Percentiles rank a stretch among this genome's conserved stretches.
These are phyloP conservation scores for Luperina nickerlii DNA, from an alignment of 2,888 invertebrate species.

Conservation along the genomic window DNA sequence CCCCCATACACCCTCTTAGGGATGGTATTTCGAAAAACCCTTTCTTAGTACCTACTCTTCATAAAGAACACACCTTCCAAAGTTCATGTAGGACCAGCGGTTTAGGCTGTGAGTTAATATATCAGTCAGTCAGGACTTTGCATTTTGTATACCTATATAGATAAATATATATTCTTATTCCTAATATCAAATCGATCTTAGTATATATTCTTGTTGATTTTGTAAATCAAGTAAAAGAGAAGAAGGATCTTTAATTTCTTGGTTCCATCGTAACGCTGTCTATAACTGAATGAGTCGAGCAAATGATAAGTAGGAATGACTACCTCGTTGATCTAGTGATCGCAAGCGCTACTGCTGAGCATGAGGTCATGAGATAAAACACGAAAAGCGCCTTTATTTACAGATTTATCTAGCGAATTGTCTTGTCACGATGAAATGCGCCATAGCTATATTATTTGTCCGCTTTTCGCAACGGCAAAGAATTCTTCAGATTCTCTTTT, in stretches of 20 bases:
- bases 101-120: too few relatives aligned
- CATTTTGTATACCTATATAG: too few relatives aligned
- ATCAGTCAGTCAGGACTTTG: too few relatives aligned
- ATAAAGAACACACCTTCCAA: too few relatives aligned
- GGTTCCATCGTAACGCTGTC: background rate
- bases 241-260: background rate
- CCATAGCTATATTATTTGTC: background rate
- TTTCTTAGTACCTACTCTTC: too few relatives aligned
- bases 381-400: background rate
- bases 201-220: background rate
- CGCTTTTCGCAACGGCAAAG: background rate
- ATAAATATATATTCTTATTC: too few relatives aligned
- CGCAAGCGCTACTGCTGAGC: background rate
- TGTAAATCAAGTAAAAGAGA: background rate
- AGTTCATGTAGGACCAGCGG: too few relatives aligned
- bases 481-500: background rate
- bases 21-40: too few relatives aligned
- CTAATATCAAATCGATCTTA: background rate
- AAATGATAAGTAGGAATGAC: background rate
- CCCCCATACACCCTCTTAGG: too few relatives aligned
- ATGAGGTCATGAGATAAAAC: background rate
- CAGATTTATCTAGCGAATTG: background rate
- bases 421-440: background rate
- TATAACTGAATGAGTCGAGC: background rate
- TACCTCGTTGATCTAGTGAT: background rate